Percentiles rank a stretch among this genome's conserved stretches.
Conservation (phyloP, 2,888 invertebrate genomes). For the Lathronympha strigana region DNA sequence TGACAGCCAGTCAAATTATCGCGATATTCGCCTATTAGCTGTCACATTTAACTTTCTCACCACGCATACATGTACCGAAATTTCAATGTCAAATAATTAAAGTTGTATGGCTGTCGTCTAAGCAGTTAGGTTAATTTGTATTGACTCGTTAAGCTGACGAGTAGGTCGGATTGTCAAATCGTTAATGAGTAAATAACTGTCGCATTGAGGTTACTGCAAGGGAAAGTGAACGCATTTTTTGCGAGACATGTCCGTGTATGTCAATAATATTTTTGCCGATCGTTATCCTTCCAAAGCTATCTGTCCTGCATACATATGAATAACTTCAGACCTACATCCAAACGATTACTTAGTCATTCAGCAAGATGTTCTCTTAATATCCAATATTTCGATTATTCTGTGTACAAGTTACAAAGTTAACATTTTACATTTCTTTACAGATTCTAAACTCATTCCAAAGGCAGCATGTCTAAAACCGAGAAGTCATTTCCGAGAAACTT, state of each 20-base stretch:
- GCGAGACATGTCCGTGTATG: slow-evolving; percentile 26
- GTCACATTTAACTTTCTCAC: slow-evolving; percentile 40
- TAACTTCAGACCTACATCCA: neutral
- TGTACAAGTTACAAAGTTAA: neutral
- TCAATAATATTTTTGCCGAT: slow-evolving; percentile 16
- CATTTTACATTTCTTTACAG: slow-evolving; percentile 59
- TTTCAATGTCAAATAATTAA: slow-evolving; percentile 26
- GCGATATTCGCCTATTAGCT: slow-evolving; percentile 44
- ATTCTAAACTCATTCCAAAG: slow-evolving; percentile 66
- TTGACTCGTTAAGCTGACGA: slow-evolving; percentile 42
- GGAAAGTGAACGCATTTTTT: slow-evolving; percentile 46
- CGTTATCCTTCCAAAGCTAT: neutral
- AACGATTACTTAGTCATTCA: neutral
- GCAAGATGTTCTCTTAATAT: too few species aligned
- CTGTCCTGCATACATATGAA: neutral
- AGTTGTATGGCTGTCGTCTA: neutral
- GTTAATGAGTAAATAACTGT: slow-evolving; percentile 44
- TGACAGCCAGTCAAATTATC: slow-evolving; percentile 43
- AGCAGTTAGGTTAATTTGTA: slow-evolving; percentile 8
- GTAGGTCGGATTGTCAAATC: slow-evolving; percentile 49
- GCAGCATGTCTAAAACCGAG: slow-evolving; percentile 78
- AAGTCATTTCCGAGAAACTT: slow-evolving; percentile 81
- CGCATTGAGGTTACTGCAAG: slow-evolving; percentile 51
- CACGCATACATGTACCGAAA: slow-evolving; percentile 27
- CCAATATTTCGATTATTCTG: neutral